Conservation (phyloP, 1,140 invertebrate genomes). For the Nomia melanderi region DNA sequence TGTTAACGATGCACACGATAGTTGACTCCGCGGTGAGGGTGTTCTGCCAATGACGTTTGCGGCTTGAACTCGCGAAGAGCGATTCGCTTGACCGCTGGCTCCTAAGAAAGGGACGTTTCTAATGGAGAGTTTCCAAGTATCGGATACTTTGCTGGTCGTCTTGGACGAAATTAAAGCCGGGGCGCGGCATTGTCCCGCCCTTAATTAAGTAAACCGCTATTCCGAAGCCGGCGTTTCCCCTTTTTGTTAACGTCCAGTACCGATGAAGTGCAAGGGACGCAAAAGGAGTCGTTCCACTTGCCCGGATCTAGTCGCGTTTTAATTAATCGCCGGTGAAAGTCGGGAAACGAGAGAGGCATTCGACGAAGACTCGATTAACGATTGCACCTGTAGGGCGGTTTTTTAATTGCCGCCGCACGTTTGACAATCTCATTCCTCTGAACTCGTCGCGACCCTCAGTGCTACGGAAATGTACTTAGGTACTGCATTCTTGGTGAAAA, state of each 20-base stretch:
- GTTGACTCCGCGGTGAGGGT: slow-evolving; percentile 4
- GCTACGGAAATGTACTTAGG: no score
- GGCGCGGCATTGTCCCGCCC: slow-evolving; percentile 36
- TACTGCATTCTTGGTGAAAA: no score
- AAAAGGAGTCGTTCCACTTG: slow-evolving; percentile 21
- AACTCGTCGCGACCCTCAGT: no score
- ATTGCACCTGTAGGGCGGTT: background rate
- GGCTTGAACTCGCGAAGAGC: slow-evolving; percentile 36
- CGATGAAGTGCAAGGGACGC: slow-evolving; percentile 27
- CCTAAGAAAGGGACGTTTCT: slow-evolving; percentile 43
- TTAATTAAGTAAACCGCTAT: slow-evolving; percentile 63
- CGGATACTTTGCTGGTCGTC: slow-evolving; percentile 44
- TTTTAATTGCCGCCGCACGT: background rate
- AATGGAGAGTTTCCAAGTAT: slow-evolving; percentile 16
- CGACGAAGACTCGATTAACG: background rate
- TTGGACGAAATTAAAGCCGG: slow-evolving; percentile 59
- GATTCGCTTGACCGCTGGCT: slow-evolving; percentile 53
- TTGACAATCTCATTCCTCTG: background rate
- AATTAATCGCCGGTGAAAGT: slow-evolving; percentile 12
- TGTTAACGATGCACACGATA: slow-evolving; percentile 11
- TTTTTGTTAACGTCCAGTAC: slow-evolving; percentile 37
- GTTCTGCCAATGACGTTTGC: slow-evolving; percentile 48
- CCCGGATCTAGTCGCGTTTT: background rate
- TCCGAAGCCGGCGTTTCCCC: slow-evolving; percentile 26
- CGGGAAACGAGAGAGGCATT: no score